Percentiles rank a stretch among this genome's conserved stretches.
These are phyloP conservation scores for Hemiprocne comata DNA, from an alignment of 2,113 vertebrate genomes.

Conservation along the genomic window DNA sequence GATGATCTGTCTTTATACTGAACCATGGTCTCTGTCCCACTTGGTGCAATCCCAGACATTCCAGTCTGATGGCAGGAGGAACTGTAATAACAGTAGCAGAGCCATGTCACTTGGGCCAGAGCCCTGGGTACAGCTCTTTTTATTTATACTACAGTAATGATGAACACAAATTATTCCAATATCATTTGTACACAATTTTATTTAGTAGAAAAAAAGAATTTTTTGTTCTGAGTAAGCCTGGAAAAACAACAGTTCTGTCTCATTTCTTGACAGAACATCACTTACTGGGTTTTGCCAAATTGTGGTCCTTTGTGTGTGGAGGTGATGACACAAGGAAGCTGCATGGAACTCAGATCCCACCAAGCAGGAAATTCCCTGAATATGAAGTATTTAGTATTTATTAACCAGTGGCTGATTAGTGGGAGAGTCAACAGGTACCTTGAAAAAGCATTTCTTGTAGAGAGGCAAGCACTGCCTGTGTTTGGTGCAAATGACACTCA, in stretches of 20 bases:
- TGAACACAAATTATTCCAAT: neutral
- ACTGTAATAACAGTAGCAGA: neutral
- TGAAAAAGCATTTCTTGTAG: neutral
- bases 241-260: neutral
- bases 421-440: neutral
- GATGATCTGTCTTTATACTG: neutral
- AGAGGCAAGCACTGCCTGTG: neutral
- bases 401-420: neutral
- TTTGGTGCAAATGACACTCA: neutral
- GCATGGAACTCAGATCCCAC: neutral
- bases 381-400: neutral
- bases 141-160: conserved; percentile 1
- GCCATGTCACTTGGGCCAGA: neutral
- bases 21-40: neutral
- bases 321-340: neutral
- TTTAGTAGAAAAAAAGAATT: neutral
- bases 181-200: neutral
- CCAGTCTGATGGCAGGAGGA: neutral
- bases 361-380: neutral
- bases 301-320: neutral
- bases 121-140: neutral
- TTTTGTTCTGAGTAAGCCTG: neutral
- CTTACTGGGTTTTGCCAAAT: neutral
- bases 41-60: neutral
- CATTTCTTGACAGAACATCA: neutral